Base-by-base conservation (phyloP, 2,113 vertebrate genomes). In the Eclectus roratus region DNA sequence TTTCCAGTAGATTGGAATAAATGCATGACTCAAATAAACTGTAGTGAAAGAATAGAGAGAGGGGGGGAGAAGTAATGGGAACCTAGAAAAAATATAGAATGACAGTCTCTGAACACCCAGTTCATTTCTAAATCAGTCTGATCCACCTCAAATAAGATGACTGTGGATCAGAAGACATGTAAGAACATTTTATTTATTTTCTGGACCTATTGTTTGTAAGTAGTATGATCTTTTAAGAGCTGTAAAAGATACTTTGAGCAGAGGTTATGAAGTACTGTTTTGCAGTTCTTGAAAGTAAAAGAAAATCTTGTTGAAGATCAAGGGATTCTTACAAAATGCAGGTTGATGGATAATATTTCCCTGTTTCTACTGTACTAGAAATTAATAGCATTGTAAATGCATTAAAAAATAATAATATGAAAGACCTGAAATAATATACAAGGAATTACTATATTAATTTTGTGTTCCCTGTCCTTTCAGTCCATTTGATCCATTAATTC, bases 131-230 rank as follows among this genome's bases (percentile, higher is more conserved):
- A 95, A 80, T 71, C 35, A 63, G 18, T 33, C 58, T 65, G 14
- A 71, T 87, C 24, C 66, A 79, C 80, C 96, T 88, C 20, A 33
- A 9, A 86, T 95, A 86, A 95, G 66, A 74, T 53, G 47, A 87
- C 31, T 49, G 15, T 10, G 52, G 29, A 76, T 77, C 55, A 85
- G 47, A 96, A 97, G 58, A 96, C 4, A 71, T 91, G 49, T 81
- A 70, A 89, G 35, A 69, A 49, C 24, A 24, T 31, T 85, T 24
- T 37, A 10, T 92, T 88, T 82, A 76, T 49, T 95, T 95, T 74
- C 44, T 56, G 31, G 65, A 73, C 20, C 1, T 73, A 78, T 80
- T 85, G 5, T 23, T 43, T 92, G 23, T 80, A 58, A 72, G 24
- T 39, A 58, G 4, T 47, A 20, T 50, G 24, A 56, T 31, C 3